These are phyloP conservation scores for Bagarius yarrelli DNA, from an alignment of 2,113 vertebrate species.

Conservation along the genomic window DNA sequence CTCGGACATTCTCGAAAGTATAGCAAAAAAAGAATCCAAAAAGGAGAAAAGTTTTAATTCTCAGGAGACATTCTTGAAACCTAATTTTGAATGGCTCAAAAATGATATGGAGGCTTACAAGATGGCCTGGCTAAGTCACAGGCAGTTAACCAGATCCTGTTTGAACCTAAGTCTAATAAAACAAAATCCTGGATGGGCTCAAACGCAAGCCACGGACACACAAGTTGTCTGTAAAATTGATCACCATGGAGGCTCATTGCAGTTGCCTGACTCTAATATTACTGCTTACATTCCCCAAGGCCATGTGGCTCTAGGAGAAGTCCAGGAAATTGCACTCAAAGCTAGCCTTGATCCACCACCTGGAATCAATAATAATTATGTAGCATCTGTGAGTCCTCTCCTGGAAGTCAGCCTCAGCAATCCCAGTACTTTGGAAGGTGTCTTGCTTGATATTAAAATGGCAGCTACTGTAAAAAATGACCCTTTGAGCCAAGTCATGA, in stretches of 20 bases:
- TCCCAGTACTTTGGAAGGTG: slow-evolving; percentile 76
- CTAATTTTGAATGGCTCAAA: slow-evolving; percentile 81
- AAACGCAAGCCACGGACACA: slow-evolving; percentile 86
- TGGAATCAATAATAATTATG: slow-evolving; percentile 82
- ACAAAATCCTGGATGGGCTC: slow-evolving; percentile 91
- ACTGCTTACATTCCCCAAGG: slow-evolving; percentile 83
- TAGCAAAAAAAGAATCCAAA: slow-evolving; percentile 66
- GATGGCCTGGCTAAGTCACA: slow-evolving; percentile 92
- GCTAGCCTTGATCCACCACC: slow-evolving; percentile 83
- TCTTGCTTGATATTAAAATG: slow-evolving; percentile 85
- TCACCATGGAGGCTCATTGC: slow-evolving; percentile 82
- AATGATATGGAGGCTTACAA: slow-evolving; percentile 91
- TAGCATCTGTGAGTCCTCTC: slow-evolving; percentile 86
- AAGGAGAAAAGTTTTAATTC: slow-evolving; percentile 51
- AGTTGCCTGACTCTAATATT: slow-evolving; percentile 83
- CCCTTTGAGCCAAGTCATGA: slow-evolving; percentile 88
- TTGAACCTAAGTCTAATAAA: slow-evolving; percentile 85
- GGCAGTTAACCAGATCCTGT: slow-evolving; percentile 89
- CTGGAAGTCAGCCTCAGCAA: slow-evolving; percentile 86
- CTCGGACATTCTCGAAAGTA: slow-evolving; percentile 83
- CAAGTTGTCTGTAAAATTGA: slow-evolving; percentile 78
- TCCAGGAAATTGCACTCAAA: slow-evolving; percentile 85
- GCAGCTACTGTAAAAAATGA: slow-evolving; percentile 84
- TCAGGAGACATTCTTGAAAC: slow-evolving; percentile 67
- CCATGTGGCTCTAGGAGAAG: slow-evolving; percentile 81